phyloP scores from a whole-genome alignment of 2,113 vertebrate species.

The Pipra filicauda region DNA sequence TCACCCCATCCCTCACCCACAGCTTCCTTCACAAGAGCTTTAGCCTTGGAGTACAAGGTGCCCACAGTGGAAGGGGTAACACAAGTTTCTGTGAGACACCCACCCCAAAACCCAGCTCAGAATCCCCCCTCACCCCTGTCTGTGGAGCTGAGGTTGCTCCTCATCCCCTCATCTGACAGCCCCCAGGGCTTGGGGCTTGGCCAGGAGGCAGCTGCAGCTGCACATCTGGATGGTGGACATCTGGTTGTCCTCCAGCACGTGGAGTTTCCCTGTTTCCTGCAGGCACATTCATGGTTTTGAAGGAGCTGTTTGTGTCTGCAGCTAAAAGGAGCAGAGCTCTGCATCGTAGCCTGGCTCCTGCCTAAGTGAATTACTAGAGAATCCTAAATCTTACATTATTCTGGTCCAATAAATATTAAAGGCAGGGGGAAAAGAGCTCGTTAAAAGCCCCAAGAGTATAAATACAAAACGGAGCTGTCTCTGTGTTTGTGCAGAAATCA shows the following conservation, averaged over 20 bases:
- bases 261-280: background rate
- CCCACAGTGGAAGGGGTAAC: rapidly evolving
- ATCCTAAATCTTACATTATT: background rate
- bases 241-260: rapidly evolving
- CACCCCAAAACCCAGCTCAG: background rate
- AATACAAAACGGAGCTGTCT: background rate
- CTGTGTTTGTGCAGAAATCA: background rate
- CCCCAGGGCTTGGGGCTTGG: too few relatives aligned
- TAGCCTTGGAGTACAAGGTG: background rate
- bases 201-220: background rate
- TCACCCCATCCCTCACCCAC: background rate
- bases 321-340: background rate
- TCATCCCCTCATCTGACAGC: rapidly evolving
- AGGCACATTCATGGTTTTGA: rapidly evolving
- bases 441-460: background rate
- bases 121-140: rapidly evolving
- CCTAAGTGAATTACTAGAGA: background rate
- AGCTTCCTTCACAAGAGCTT: background rate
- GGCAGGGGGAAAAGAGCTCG: background rate
- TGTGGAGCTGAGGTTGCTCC: background rate
- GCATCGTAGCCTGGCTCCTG: background rate
- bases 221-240: background rate
- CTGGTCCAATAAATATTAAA: background rate
- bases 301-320: background rate
- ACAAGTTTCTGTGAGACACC: rapidly evolving